phyloP scores from a whole-genome alignment of 2,888 invertebrate species.

The Cryptus viduatorius region DNA sequence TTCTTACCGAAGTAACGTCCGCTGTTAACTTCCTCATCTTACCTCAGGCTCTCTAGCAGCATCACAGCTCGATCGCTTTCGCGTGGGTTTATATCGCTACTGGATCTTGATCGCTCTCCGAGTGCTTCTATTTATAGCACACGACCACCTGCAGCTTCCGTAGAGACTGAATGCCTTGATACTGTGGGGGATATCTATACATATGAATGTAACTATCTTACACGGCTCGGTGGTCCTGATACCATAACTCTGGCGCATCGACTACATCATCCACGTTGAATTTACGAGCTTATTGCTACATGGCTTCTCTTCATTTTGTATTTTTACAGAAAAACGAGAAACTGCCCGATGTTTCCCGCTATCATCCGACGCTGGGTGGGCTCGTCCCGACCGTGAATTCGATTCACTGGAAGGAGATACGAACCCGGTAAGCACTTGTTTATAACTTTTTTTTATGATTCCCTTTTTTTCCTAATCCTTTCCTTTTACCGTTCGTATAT shows the following conservation, averaged over 20 bases:
- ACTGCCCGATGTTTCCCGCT: slow-evolving; percentile 81
- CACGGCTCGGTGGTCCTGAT: slow-evolving; percentile 19
- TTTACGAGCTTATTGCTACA: slow-evolving; percentile 48
- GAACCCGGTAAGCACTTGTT: slow-evolving; percentile 80
- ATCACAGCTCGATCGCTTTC: slow-evolving; percentile 54
- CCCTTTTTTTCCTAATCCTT: slow-evolving; percentile 13
- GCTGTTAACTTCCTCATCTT: slow-evolving; percentile 29
- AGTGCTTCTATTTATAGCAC: slow-evolving; percentile 69
- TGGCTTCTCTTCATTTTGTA: slow-evolving; percentile 45
- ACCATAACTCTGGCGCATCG: slow-evolving; percentile 12
- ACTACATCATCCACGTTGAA: slow-evolving; percentile 33
- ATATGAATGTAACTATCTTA: slow-evolving; percentile 52
- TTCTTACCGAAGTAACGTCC: slow-evolving; percentile 16
- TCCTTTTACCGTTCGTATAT: neutral
- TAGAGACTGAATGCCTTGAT: slow-evolving; percentile 50
- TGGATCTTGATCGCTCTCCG: slow-evolving; percentile 63
- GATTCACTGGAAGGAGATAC: slow-evolving; percentile 82
- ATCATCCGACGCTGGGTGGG: slow-evolving; percentile 82
- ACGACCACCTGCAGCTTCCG: slow-evolving; percentile 72
- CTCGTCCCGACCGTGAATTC: slow-evolving; percentile 82
- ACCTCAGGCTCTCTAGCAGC: slow-evolving; percentile 45
- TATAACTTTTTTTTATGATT: slow-evolving; percentile 36
- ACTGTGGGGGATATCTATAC: slow-evolving; percentile 25
- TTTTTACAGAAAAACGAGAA: slow-evolving; percentile 76
- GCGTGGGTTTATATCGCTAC: slow-evolving; percentile 64